These are phyloP conservation scores for Aphaenogaster ashmeadi DNA, from an alignment of 1,140 invertebrate genomes.

Conservation along the genomic window DNA sequence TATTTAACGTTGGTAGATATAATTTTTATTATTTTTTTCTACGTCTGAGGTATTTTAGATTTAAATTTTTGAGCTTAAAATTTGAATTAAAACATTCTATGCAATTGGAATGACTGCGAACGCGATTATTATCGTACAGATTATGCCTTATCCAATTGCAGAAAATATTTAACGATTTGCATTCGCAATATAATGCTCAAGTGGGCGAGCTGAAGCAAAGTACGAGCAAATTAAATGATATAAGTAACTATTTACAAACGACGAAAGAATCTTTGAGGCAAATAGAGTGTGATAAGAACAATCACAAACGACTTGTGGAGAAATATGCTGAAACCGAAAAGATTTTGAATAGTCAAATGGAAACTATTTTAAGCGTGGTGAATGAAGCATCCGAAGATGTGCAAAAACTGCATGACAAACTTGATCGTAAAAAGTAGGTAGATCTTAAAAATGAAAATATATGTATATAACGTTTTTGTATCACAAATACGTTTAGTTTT, in stretches of 20 bases:
- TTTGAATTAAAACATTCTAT: not conserved
- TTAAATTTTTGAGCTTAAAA: not conserved
- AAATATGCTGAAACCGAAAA: slow-evolving; percentile 90
- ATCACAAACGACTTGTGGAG: slow-evolving; percentile 89
- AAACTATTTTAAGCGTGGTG: slow-evolving; percentile 89
- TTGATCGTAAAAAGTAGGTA: slow-evolving; percentile 89
- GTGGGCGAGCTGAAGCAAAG: slow-evolving; percentile 87
- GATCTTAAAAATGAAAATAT: slow-evolving; percentile 7
- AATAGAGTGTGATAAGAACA: slow-evolving; percentile 87
- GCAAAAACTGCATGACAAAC: slow-evolving; percentile 89
- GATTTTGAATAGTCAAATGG: slow-evolving; percentile 89
- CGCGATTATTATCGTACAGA: not conserved
- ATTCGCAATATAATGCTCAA: slow-evolving; percentile 83
- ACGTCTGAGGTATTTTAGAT: not conserved
- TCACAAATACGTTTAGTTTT: not conserved
- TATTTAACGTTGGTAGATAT: no score
- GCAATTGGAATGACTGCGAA: not conserved
- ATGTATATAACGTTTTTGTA: no score
- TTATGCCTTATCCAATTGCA: slow-evolving; percentile 62
- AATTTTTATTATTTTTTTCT: slow-evolving; percentile 25
- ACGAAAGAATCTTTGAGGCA: slow-evolving; percentile 85
- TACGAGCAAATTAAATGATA: slow-evolving; percentile 87
- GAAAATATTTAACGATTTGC: slow-evolving; percentile 88
- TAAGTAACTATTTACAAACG: slow-evolving; percentile 84
- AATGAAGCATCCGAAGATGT: slow-evolving; percentile 90